These are phyloP conservation scores for Sebastes steindachneri DNA, from an alignment of 2,797 vertebrate species.

Conservation along the genomic window DNA sequence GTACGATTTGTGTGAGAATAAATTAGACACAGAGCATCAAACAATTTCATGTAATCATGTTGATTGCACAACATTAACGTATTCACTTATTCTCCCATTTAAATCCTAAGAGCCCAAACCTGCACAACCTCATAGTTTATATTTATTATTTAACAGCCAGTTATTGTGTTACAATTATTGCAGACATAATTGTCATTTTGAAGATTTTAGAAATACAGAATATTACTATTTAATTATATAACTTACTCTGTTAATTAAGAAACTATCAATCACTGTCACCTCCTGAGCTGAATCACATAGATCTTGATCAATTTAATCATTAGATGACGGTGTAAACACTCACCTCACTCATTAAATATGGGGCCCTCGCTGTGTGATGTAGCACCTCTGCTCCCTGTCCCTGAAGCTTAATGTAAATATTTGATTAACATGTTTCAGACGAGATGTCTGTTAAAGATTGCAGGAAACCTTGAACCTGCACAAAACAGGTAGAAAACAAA, in stretches of 20 bases:
- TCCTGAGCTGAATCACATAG: neutral
- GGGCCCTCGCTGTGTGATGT: neutral
- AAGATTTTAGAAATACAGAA: neutral
- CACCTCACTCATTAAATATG: neutral
- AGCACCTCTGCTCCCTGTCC: neutral
- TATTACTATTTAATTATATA: neutral
- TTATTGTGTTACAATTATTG: neutral
- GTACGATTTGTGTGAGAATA: neutral
- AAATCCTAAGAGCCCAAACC: neutral
- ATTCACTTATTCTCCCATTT: neutral
- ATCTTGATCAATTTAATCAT: slow-evolving; percentile 1
- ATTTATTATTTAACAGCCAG: neutral
- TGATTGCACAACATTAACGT: slow-evolving; percentile 2
- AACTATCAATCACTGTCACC: neutral
- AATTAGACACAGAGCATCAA: slow-evolving; percentile 3
- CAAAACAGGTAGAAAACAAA: neutral
- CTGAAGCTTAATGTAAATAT: neutral
- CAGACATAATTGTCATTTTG: neutral
- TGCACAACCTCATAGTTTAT: neutral
- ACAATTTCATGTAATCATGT: neutral
- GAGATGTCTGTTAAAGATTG: neutral
- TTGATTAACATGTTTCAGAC: neutral
- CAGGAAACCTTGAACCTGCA: neutral
- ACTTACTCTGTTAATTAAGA: neutral
- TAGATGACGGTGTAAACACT: neutral